These are phyloP conservation scores for Margaritifera margaritifera DNA, from an alignment of 2,888 invertebrate genomes.

Conservation along the genomic window DNA sequence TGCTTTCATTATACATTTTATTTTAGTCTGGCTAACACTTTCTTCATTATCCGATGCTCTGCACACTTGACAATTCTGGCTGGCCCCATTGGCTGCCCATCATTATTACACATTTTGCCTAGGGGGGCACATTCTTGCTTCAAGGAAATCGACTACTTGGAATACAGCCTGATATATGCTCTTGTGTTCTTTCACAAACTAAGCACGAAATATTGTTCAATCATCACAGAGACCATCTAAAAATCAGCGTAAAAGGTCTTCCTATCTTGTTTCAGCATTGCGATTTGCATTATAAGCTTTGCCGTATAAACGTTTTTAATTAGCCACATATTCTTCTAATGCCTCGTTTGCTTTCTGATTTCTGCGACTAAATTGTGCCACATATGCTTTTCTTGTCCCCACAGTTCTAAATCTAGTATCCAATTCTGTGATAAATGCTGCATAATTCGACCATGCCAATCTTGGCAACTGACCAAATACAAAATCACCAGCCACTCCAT, in stretches of 20 bases:
- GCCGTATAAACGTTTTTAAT: background rate
- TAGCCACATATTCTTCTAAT: background rate
- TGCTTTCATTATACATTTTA: background rate
- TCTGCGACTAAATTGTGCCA: conserved; percentile 14
- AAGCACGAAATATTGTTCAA: no score
- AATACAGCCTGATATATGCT: no score
- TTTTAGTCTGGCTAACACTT: background rate
- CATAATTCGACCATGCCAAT: background rate
- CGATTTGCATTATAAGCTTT: no score
- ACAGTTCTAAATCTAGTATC: conserved; percentile 12
- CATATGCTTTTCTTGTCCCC: conserved; percentile 11
- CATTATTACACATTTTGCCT: no score
- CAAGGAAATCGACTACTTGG: no score
- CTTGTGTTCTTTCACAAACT: no score
- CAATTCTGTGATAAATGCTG: conserved; percentile 9
- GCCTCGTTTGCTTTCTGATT: conserved; percentile 8
- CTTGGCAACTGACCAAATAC: conserved; percentile 10
- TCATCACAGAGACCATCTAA: no score
- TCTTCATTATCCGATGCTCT: no score
- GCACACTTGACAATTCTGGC: no score
- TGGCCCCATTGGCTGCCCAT: background rate
- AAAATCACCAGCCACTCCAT: conserved; percentile 18
- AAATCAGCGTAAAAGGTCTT: no score
- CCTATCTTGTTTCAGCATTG: no score
- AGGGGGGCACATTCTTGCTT: no score